Evolutionary conservation across 2,797 vertebrate genomes (phyloP).

Genomic region (Microcaecilia unicolor): DNA sequence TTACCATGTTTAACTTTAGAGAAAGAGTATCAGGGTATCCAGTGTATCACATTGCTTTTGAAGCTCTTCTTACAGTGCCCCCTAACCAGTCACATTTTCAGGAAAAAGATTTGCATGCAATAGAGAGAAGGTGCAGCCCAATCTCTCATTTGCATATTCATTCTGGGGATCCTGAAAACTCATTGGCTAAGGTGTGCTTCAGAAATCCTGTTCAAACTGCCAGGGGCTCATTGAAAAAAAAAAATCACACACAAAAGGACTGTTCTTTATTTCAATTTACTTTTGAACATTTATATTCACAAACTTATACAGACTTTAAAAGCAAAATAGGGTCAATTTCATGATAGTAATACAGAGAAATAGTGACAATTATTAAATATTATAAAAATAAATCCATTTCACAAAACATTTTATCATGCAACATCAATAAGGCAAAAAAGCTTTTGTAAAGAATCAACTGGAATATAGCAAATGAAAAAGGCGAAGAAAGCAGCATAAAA

Average conservation of each 20-base stretch:
- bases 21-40: too few species aligned
- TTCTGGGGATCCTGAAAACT: too few species aligned
- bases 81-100: too few species aligned
- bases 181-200: too few species aligned
- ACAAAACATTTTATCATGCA: conserved; percentile 41
- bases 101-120: too few species aligned
- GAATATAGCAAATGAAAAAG: background rate
- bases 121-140: too few species aligned
- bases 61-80: too few species aligned
- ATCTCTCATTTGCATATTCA: too few species aligned
- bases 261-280: conserved; percentile 1
- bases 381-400: conserved; percentile 66
- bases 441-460: background rate
- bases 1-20: too few species aligned
- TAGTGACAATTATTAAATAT: conserved; percentile 47
- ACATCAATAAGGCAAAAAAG: conserved; percentile 14
- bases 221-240: conserved; percentile 10
- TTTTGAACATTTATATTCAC: background rate
- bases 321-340: background rate
- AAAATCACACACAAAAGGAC: too few species aligned
- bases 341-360: background rate
- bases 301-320: background rate
- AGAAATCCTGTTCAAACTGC: too few species aligned
- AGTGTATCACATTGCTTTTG: too few species aligned
- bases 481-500: background rate